These are phyloP conservation scores for Plodia interpunctella DNA, from an alignment of 1,140 invertebrate genomes.

Conservation along the genomic window DNA sequence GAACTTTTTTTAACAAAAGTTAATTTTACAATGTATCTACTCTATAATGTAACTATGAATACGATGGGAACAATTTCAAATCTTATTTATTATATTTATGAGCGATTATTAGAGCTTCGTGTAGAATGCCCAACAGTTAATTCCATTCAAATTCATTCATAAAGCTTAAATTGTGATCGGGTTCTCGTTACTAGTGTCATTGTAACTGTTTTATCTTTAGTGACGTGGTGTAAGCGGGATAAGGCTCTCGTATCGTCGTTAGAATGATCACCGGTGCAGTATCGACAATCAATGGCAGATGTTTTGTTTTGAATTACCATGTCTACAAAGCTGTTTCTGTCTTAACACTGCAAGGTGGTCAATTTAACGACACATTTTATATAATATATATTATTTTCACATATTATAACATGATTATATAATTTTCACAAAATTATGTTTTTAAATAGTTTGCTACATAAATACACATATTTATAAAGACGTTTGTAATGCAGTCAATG, in stretches of 20 bases:
- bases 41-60: background rate
- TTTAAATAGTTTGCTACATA: slow-evolving; percentile 44
- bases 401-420: slow-evolving; percentile 38
- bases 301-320: background rate
- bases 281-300: slow-evolving; percentile 7
- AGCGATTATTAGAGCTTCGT: slow-evolving; percentile 16
- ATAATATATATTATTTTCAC: slow-evolving; percentile 50
- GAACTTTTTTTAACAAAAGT: background rate
- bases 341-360: slow-evolving; percentile 23
- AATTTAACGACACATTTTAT: slow-evolving; percentile 39
- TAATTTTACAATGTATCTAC: background rate
- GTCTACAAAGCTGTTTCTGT: background rate
- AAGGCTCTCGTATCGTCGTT: slow-evolving; percentile 50
- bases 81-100: background rate
- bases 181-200: slow-evolving; percentile 3
- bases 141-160: background rate
- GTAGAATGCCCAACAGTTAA: slow-evolving; percentile 14
- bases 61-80: background rate
- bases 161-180: slow-evolving; percentile 4
- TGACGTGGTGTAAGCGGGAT: slow-evolving; percentile 34
- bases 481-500: slow-evolving; percentile 28
- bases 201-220: slow-evolving; percentile 12
- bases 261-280: slow-evolving; percentile 37
- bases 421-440: slow-evolving; percentile 47
- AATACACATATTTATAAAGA: slow-evolving; percentile 36